Base-by-base conservation (phyloP, 2,113 vertebrate species). In the Cranoglanis bouderius region DNA sequence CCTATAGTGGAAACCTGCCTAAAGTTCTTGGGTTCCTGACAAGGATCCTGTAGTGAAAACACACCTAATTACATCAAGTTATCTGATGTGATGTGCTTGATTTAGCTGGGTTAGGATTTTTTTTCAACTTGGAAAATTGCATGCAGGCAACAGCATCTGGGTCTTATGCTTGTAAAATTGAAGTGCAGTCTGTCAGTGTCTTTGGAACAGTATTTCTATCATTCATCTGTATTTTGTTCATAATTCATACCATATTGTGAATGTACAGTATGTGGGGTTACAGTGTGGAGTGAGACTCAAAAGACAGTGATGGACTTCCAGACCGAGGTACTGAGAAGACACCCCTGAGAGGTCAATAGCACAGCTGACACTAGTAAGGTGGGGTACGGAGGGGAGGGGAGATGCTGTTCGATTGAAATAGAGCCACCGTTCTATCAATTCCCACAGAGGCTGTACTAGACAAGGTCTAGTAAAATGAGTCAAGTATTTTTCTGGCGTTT, bases 331-430 rank as follows among this genome's bases (percentile, higher is more conserved):
- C 53, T 32, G 35, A 81, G 78, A 53, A 19, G 38, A 84, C 96
- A 97, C 96, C 96, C 97, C 96, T 91, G 92, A 97, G 87, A 90
- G 93, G 88, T 83, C 93, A 6, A 51, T 26, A 49, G 82, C 40
- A 84, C 70, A 74, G 77, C 61, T 32, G 70, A 87, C 85, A 49
- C 57, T 32, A 32, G 49, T 72, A 49, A 38, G 63, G 51, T 74
- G 38, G 13, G 24, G 35, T 86, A 84, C 46, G 53, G n/a, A 35
- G n/a, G n/a, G n/a, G 49, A 55, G 16, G 35, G 32, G 21, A 77
- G 78, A 88, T 81, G 32, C 29, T 43, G 53, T 12, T 78, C 14
- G 6, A 86, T 26, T 49, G n/a, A 46, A 8, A 63, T 21, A 38
- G 4, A 7, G 26, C 26, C 43, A 51, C 46, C 4, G 0, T 49